These are phyloP conservation scores for Telmatherina bonti DNA, from an alignment of 2,797 vertebrate genomes.

Conservation along the genomic window DNA sequence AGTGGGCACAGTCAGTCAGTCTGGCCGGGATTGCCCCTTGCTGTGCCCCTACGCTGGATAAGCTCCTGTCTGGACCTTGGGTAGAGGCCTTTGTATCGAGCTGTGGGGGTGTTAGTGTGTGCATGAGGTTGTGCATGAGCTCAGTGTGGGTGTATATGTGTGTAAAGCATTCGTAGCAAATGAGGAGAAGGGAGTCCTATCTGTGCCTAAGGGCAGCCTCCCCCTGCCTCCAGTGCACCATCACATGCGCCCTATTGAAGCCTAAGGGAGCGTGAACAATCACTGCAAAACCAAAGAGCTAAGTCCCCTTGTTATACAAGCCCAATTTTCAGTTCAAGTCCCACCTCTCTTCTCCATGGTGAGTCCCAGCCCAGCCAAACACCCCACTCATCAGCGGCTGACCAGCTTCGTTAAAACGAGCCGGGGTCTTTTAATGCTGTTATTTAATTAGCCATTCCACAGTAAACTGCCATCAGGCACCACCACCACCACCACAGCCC, in stretches of 20 bases:
- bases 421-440: slow-evolving; percentile 76
- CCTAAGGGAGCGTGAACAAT: slow-evolving; percentile 86
- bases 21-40: slow-evolving; percentile 76
- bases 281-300: slow-evolving; percentile 83
- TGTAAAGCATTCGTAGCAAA: slow-evolving; percentile 67
- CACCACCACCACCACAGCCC: slow-evolving; percentile 13
- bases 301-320: slow-evolving; percentile 86
- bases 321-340: slow-evolving; percentile 79
- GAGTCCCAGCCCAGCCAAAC: slow-evolving; percentile 50
- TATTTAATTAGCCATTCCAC: slow-evolving; percentile 85
- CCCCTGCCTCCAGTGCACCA: slow-evolving; percentile 68
- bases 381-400: slow-evolving; percentile 70
- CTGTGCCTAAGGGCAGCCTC: slow-evolving; percentile 74
- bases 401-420: slow-evolving; percentile 82
- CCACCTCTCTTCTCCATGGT: slow-evolving; percentile 68
- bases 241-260: slow-evolving; percentile 83
- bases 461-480: slow-evolving; percentile 76
- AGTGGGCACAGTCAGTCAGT: slow-evolving; percentile 81
- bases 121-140: slow-evolving; percentile 62
- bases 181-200: slow-evolving; percentile 74
- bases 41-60: slow-evolving; percentile 75
- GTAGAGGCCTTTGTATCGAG: slow-evolving; percentile 74
- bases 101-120: slow-evolving; percentile 65
- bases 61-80: slow-evolving; percentile 76
- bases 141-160: slow-evolving; percentile 58